phyloP scores from a whole-genome alignment of 2,797 vertebrate species.

The Cirrhinus mrigala region DNA sequence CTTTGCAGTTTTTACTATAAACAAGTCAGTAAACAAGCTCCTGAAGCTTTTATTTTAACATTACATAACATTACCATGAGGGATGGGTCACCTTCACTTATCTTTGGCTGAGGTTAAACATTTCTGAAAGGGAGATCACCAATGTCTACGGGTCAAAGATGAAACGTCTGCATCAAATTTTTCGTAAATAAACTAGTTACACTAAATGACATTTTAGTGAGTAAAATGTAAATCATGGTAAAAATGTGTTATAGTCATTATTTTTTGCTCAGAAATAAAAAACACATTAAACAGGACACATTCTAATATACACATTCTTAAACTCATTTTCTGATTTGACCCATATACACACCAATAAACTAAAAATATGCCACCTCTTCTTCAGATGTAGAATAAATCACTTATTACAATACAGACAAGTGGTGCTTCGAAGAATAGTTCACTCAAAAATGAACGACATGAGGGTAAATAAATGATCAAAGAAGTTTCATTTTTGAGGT shows the following conservation, averaged over 20 bases:
- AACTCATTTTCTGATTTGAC: background rate
- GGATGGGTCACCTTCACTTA: slow-evolving; percentile 23
- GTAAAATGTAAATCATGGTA: background rate
- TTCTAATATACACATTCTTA: no score
- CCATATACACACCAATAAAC: background rate
- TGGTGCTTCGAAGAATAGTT: background rate
- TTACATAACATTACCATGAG: background rate
- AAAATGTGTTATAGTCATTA: background rate
- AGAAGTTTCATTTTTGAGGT: no score
- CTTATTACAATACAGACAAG: background rate
- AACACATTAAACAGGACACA: background rate
- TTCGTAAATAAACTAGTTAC: background rate
- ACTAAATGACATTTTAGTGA: background rate
- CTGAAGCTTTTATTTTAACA: background rate
- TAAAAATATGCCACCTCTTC: background rate
- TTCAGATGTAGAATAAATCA: background rate
- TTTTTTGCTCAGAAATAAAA: no score
- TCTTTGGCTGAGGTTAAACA: slow-evolving; percentile 17
- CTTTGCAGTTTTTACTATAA: background rate
- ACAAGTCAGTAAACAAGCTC: background rate
- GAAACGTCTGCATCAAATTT: background rate
- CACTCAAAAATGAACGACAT: background rate
- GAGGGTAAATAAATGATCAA: background rate
- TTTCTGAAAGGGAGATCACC: background rate
- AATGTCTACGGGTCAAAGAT: background rate